phyloP scores from a whole-genome alignment of 2,888 invertebrate genomes.

The Tachina fera region DNA sequence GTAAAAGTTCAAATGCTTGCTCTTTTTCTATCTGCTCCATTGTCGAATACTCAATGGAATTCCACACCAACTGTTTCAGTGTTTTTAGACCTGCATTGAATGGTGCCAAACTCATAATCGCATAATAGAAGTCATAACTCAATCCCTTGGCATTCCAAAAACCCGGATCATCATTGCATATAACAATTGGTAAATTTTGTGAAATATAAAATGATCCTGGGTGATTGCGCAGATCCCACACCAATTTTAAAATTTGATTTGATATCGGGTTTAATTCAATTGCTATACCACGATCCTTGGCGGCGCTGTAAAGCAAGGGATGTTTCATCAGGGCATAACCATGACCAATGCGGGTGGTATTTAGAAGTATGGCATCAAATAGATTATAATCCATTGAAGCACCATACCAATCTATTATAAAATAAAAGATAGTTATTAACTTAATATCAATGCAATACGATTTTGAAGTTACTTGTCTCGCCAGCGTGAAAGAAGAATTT shows the following conservation, averaged over 20 bases:
- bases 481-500: constrained; percentile 87
- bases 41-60: constrained; percentile 84
- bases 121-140: constrained; percentile 87
- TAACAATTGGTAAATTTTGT: constrained; percentile 85
- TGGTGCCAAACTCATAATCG: constrained; percentile 87
- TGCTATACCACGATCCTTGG: constrained; percentile 79
- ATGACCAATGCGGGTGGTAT: constrained; percentile 82
- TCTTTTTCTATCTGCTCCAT: constrained; percentile 75
- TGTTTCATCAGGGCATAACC: constrained; percentile 82
- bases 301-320: constrained; percentile 80
- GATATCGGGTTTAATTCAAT: constrained; percentile 82
- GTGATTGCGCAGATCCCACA: constrained; percentile 87
- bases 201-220: constrained; percentile 85
- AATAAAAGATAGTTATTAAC: neutral
- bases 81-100: constrained; percentile 85
- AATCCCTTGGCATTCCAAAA: constrained; percentile 86
- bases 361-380: constrained; percentile 82
- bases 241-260: constrained; percentile 84
- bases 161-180: constrained; percentile 87
- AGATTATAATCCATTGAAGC: constrained; percentile 85
- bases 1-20: constrained; percentile 75
- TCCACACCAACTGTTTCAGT: constrained; percentile 86
- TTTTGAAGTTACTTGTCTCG: constrained; percentile 84
- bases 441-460: neutral
- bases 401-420: constrained; percentile 84